Conservation (phyloP, 1,140 invertebrate species). For the Leptinotarsa undecemlineata region DNA sequence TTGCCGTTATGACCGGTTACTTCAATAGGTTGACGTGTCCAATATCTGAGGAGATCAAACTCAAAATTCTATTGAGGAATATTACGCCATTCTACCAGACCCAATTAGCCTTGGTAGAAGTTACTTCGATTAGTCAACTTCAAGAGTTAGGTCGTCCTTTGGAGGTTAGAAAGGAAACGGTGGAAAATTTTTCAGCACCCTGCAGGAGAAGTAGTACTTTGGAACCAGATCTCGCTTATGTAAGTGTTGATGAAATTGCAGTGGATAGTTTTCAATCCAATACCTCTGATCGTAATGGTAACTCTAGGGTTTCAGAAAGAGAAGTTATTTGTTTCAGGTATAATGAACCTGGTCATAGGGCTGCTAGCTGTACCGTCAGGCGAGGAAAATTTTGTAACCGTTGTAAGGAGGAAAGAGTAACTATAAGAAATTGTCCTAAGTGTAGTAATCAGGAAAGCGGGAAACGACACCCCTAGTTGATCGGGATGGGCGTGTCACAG, state of each 20-base stretch:
- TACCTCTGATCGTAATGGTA: too few species aligned
- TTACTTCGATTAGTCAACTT: conserved; percentile 26
- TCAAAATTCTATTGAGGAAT: conserved; percentile 29
- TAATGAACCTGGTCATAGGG: conserved; percentile 13
- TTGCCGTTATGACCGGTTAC: conserved; percentile 44
- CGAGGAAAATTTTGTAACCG: conserved; percentile 20
- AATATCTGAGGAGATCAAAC: conserved; percentile 18
- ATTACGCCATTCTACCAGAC: conserved; percentile 1
- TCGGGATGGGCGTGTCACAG: neutral
- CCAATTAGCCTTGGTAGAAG: neutral
- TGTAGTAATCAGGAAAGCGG: conserved; percentile 27
- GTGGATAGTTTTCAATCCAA: too few species aligned
- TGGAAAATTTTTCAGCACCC: conserved; percentile 24
- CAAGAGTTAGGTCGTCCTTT: conserved; percentile 20
- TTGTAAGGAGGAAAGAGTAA: conserved; percentile 15
- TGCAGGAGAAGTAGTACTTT: neutral
- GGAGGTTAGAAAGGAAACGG: conserved; percentile 11
- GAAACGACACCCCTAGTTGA: neutral
- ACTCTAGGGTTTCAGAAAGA: too few species aligned
- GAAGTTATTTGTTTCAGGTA: conserved; percentile 18
- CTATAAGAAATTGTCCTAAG: conserved; percentile 21
- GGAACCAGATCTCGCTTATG: conserved; percentile 3
- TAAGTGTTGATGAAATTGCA: neutral
- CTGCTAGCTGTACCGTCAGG: conserved; percentile 1
- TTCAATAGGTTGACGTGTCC: conserved; percentile 40